Percentiles rank a stretch among this genome's conserved stretches.
phyloP scores from a whole-genome alignment of 1,140 invertebrate species.

The Drosophila punjabiensis region DNA sequence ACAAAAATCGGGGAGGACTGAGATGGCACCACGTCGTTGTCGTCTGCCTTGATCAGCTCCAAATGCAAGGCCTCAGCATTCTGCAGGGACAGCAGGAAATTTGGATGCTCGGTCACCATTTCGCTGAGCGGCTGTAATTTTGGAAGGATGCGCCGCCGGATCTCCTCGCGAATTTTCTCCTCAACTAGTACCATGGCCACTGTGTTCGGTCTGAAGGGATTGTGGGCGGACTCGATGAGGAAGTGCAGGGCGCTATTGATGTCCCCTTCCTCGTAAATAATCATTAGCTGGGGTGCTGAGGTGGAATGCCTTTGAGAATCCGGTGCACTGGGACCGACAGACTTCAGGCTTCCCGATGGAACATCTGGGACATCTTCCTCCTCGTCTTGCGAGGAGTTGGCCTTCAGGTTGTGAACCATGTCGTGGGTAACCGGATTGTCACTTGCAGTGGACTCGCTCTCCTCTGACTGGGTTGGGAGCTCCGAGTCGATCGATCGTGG shows the following conservation, averaged over 20 bases:
- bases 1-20: slow-evolving; percentile 42
- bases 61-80: slow-evolving; percentile 17
- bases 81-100: slow-evolving; percentile 10
- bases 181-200: slow-evolving; percentile 62
- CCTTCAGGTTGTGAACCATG: slow-evolving; percentile 11
- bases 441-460: not conserved
- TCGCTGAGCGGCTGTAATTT: slow-evolving; percentile 27
- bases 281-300: slow-evolving; percentile 53
- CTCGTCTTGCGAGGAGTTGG: not conserved
- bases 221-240: slow-evolving; percentile 49
- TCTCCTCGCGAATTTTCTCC: slow-evolving; percentile 40
- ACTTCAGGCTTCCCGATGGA: not conserved
- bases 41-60: slow-evolving; percentile 28
- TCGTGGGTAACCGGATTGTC: slow-evolving; percentile 7
- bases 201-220: slow-evolving; percentile 34
- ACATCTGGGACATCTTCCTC: not conserved
- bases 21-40: not conserved
- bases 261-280: slow-evolving; percentile 62
- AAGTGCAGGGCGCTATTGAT: slow-evolving; percentile 63
- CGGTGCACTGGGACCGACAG: not conserved
- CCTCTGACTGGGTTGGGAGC: not conserved
- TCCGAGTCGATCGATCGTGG: slow-evolving; percentile 26
- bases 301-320: not conserved
- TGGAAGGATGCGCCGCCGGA: slow-evolving; percentile 34
- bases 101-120: slow-evolving; percentile 2